A percentile compares a stretch with the other conserved stretches of the same genome.
Conservation (phyloP, 2,888 invertebrate species). For the Gonocerus acuteangulatus region DNA sequence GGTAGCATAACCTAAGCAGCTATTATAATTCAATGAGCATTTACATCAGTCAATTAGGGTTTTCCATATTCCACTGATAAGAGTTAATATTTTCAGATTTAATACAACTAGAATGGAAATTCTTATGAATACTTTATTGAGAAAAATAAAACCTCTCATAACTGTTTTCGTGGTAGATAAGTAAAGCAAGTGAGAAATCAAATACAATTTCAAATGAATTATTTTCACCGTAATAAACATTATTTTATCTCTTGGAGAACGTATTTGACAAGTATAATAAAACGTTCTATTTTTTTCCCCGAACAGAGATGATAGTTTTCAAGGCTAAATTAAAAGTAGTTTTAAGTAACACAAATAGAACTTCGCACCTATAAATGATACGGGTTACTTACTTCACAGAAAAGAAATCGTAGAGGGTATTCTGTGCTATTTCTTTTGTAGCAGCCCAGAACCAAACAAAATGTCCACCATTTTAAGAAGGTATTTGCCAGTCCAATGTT, state of each 20-base stretch:
- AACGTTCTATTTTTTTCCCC: conserved; percentile 36
- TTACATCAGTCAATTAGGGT: no score
- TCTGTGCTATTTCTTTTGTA: conserved; percentile 18
- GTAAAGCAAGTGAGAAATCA: background rate
- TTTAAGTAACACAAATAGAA: background rate
- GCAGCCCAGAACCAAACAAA: conserved; percentile 20
- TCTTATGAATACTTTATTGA: no score
- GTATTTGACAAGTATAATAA: conserved; percentile 36
- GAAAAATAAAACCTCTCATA: no score
- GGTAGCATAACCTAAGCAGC: conserved; percentile 15
- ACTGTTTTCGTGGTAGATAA: background rate
- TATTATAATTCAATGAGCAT: no score
- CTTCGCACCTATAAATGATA: background rate
- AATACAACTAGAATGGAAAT: no score
- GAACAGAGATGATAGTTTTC: conserved; percentile 38
- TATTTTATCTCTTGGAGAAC: background rate
- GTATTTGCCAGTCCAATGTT: conserved; percentile 16
- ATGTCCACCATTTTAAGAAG: conserved; percentile 26
- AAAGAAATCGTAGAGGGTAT: conserved; percentile 8
- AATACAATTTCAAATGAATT: background rate
- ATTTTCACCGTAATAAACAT: background rate
- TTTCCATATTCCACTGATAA: no score
- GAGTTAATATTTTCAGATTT: no score
- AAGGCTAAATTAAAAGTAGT: conserved; percentile 35
- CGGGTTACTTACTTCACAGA: conserved; percentile 10